Evolutionary conservation across 2,797 vertebrate species (phyloP).

Genomic region (Liparis tanakae): DNA sequence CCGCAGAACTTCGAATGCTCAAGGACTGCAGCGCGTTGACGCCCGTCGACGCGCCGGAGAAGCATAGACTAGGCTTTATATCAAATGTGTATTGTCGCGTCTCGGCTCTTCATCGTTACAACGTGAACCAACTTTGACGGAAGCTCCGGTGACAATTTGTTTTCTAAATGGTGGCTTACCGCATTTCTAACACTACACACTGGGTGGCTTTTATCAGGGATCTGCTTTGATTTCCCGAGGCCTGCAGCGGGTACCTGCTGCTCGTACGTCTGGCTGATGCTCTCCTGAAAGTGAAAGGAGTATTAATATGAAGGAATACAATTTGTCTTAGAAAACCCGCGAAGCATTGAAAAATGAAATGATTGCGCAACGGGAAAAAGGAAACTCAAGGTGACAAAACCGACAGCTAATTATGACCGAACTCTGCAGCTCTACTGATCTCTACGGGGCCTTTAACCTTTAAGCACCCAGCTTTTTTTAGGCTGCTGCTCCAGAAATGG

Average conservation of each 20-base stretch:
- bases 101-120: slow-evolving; percentile 10
- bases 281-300: slow-evolving; percentile 6
- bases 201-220: slow-evolving; percentile 38
- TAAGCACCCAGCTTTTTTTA: too few relatives aligned
- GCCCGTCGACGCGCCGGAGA: too few relatives aligned
- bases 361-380: too few relatives aligned
- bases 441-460: neutral
- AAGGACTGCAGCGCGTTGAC: too few relatives aligned
- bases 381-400: neutral
- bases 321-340: neutral
- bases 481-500: too few relatives aligned
- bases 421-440: too few relatives aligned
- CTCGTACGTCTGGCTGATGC: slow-evolving; percentile 8
- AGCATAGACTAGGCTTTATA: too few relatives aligned
- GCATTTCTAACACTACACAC: slow-evolving; percentile 11
- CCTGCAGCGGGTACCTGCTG: slow-evolving; percentile 21
- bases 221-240: slow-evolving; percentile 45
- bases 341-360: neutral
- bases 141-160: slow-evolving; percentile 19
- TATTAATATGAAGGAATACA: neutral
- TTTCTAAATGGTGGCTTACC: slow-evolving; percentile 18
- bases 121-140: slow-evolving; percentile 12
- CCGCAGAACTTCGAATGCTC: too few relatives aligned
- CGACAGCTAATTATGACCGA: too few relatives aligned
- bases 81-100: slow-evolving; percentile 19